A percentile compares a stretch with the other conserved stretches of the same genome.
Evolutionary conservation across 2,113 vertebrate species (phyloP).

Genomic region (Mohoua ochrocephala): DNA sequence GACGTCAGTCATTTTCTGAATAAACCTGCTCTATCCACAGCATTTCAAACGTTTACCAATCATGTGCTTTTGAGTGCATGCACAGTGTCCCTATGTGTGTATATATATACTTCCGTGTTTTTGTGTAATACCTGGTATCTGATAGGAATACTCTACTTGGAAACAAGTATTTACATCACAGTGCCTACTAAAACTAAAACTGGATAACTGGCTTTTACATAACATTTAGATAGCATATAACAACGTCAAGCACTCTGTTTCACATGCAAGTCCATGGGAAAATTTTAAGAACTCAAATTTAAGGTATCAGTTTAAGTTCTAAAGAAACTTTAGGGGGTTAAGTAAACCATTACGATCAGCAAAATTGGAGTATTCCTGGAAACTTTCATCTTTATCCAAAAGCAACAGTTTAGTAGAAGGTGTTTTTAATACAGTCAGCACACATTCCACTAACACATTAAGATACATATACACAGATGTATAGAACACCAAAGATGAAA

Average conservation of each 20-base stretch:
- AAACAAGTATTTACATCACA: background rate
- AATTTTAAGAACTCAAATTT: background rate
- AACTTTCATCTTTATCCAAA: background rate
- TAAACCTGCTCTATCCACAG: background rate
- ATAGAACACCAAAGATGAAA: background rate
- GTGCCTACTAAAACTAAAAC: background rate
- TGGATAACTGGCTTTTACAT: background rate
- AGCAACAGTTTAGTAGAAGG: background rate
- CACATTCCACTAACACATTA: background rate
- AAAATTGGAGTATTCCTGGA: background rate
- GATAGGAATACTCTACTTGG: background rate
- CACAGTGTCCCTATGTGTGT: accelerated
- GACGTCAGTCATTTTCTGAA: background rate
- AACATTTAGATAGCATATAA: background rate
- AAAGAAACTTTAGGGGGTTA: background rate
- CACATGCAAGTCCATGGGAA: background rate
- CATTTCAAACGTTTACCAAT: background rate
- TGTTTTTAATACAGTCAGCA: background rate
- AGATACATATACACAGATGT: background rate
- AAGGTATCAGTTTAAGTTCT: background rate
- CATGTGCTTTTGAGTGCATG: background rate
- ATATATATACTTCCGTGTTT: accelerated
- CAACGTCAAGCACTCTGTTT: background rate
- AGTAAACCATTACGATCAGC: background rate
- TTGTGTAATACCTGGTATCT: background rate